Evolutionary conservation across 2,797 vertebrate genomes (phyloP).

Genomic region (Molossus alvarezi): DNA sequence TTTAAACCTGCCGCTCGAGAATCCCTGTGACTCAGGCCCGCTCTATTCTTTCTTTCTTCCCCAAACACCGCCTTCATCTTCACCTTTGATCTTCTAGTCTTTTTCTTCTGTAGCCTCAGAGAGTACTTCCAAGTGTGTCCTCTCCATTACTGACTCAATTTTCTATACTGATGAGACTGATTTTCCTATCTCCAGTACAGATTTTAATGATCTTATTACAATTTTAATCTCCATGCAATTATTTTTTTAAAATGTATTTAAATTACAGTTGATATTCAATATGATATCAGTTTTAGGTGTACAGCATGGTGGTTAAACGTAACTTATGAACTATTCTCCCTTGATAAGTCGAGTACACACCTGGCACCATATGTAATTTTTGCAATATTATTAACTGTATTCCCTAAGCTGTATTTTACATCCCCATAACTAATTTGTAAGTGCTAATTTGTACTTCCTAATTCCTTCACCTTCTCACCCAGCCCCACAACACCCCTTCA

Average conservation of each 20-base stretch:
- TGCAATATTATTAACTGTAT: not conserved
- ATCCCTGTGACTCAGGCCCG: not conserved
- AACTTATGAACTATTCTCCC: not conserved
- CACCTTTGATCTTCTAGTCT: not conserved
- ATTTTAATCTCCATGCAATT: not conserved
- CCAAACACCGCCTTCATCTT: not conserved
- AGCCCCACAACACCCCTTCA: not conserved
- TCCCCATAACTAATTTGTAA: not conserved
- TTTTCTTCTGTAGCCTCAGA: not conserved
- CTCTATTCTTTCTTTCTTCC: not conserved
- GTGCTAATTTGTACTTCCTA: not conserved
- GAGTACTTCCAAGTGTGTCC: not conserved
- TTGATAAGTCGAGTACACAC: not conserved
- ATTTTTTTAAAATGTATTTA: not conserved
- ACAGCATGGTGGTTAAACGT: not conserved
- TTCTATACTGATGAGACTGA: not conserved
- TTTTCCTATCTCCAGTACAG: not conserved
- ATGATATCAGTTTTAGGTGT: not conserved
- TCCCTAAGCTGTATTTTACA: not conserved
- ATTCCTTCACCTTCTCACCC: not conserved
- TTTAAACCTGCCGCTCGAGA: not conserved
- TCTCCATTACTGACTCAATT: not conserved
- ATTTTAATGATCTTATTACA: constrained; percentile 41
- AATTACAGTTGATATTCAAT: not conserved
- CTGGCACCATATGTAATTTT: not conserved